phyloP scores from a whole-genome alignment of 1,140 invertebrate genomes.

The Oscheius sp. region DNA sequence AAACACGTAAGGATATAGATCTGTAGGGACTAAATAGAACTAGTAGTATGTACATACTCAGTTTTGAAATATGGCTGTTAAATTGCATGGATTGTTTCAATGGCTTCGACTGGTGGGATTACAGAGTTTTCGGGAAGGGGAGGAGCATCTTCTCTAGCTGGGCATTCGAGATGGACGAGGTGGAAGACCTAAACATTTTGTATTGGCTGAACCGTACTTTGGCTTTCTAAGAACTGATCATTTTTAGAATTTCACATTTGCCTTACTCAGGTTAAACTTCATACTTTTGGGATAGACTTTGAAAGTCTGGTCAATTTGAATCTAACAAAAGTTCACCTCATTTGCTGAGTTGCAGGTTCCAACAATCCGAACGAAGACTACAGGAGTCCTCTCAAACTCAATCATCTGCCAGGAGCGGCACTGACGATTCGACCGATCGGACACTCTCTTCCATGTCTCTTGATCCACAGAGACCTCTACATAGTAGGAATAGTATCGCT shows the following conservation, averaged over 20 bases:
- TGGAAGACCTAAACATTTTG: conserved; percentile 79
- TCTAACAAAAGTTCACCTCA: conserved; percentile 67
- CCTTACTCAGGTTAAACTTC: no score
- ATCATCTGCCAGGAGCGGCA: conserved; percentile 86
- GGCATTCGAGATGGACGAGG: conserved; percentile 94
- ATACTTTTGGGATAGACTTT: no score
- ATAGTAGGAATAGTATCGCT: conserved; percentile 89
- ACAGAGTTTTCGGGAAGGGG: no score
- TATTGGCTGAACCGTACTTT: conserved; percentile 45
- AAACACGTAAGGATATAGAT: no score
- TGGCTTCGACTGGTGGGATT: no score
- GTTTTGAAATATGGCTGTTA: no score
- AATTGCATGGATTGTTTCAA: no score
- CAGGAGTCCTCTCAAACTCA: conserved; percentile 75
- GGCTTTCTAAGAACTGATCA: no score
- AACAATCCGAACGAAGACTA: conserved; percentile 84
- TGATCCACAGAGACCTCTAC: conserved; percentile 91
- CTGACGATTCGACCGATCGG: conserved; percentile 73
- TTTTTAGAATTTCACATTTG: no score
- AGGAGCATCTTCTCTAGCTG: conserved; percentile 64
- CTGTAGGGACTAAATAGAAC: no score
- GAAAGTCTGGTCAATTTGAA: no score
- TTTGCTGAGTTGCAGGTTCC: conserved; percentile 36
- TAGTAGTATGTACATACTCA: no score
- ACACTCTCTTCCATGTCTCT: conserved; percentile 81